A percentile compares a stretch with the other conserved stretches of the same genome.
These are phyloP conservation scores for Lophotis ruficrista DNA, from an alignment of 2,113 vertebrate species.

Conservation along the genomic window DNA sequence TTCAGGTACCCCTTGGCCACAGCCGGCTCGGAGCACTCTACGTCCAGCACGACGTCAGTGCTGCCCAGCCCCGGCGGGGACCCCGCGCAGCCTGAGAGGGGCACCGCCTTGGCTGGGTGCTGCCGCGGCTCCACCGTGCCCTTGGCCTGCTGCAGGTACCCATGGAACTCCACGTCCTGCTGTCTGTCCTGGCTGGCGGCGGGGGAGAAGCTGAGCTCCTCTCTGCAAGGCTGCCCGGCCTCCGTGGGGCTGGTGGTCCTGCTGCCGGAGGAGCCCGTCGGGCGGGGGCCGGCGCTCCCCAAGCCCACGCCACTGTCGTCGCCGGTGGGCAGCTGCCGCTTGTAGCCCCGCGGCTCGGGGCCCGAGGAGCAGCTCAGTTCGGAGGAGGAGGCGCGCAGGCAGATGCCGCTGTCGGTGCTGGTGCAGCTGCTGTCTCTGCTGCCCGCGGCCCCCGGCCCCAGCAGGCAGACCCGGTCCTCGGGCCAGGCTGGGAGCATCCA, in stretches of 20 bases:
- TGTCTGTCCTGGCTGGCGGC: accelerated
- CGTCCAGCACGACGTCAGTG: accelerated
- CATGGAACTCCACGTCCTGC: not conserved
- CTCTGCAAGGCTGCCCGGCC: accelerated
- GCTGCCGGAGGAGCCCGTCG: accelerated
- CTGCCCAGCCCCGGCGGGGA: not conserved
- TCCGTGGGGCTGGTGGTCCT: accelerated
- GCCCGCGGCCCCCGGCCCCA: accelerated
- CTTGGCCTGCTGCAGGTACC: slow-evolving; percentile 70
- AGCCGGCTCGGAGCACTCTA: not conserved
- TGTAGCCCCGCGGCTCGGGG: not conserved
- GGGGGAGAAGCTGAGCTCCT: accelerated
- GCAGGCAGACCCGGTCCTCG: not conserved
- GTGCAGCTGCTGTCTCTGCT: slow-evolving; percentile 27
- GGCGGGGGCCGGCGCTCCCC: not conserved
- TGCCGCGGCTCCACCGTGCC: not conserved
- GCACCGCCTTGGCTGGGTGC: not conserved
- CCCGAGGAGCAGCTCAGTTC: not conserved
- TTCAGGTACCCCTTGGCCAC: slow-evolving; percentile 71
- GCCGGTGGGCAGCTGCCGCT: not conserved
- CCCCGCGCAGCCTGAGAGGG: not conserved
- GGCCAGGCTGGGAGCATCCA: not conserved
- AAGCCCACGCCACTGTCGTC: slow-evolving; percentile 45
- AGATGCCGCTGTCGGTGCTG: slow-evolving; percentile 70
- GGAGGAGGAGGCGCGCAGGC: slow-evolving; percentile 41